Percentiles rank a stretch among this genome's conserved stretches.
Conservation (phyloP, 2,113 vertebrate species). For the Tupaia chinensis region DNA sequence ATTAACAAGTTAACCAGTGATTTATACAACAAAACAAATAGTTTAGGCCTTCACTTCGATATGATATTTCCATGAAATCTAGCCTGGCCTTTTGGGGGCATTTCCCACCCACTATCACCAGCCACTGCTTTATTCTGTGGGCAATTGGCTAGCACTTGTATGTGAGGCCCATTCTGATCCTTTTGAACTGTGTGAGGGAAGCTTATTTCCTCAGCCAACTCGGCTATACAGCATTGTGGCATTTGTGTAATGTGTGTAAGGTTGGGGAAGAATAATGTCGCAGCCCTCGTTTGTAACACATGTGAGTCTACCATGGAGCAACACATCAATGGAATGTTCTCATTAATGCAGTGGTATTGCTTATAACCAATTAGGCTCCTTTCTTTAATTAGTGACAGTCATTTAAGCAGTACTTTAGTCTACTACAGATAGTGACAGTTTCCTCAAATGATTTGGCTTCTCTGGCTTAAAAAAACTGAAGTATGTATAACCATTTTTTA, state of each 20-base stretch:
- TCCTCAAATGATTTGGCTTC: constrained; percentile 42
- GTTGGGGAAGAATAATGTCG: constrained; percentile 30
- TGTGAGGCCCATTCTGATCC: constrained; percentile 60
- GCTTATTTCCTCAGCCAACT: constrained; percentile 73
- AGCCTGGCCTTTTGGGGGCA: neutral
- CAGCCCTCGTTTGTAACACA: constrained; percentile 71
- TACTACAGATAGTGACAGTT: constrained; percentile 31
- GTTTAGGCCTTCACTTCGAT: neutral
- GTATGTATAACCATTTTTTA: neutral
- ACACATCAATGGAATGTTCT: constrained; percentile 58
- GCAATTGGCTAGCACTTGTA: constrained; percentile 63
- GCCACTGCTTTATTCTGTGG: constrained; percentile 48
- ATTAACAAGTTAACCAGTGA: constrained; percentile 28
- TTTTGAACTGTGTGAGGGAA: constrained; percentile 70
- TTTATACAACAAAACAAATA: constrained; percentile 45
- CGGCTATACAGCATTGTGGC: constrained; percentile 62
- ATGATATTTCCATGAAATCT: constrained; percentile 28
- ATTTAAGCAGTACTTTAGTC: constrained; percentile 46
- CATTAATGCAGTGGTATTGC: constrained; percentile 68
- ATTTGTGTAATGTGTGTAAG: constrained; percentile 68
- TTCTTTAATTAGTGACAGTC: constrained; percentile 73
- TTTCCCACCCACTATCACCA: constrained; percentile 56
- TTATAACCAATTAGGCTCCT: constrained; percentile 68
- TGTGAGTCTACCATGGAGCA: constrained; percentile 60
- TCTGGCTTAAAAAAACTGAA: constrained; percentile 68